Percentiles rank a stretch among this genome's conserved stretches.
phyloP scores from a whole-genome alignment of 1,140 invertebrate species.

The Aphelenchoides besseyi region DNA sequence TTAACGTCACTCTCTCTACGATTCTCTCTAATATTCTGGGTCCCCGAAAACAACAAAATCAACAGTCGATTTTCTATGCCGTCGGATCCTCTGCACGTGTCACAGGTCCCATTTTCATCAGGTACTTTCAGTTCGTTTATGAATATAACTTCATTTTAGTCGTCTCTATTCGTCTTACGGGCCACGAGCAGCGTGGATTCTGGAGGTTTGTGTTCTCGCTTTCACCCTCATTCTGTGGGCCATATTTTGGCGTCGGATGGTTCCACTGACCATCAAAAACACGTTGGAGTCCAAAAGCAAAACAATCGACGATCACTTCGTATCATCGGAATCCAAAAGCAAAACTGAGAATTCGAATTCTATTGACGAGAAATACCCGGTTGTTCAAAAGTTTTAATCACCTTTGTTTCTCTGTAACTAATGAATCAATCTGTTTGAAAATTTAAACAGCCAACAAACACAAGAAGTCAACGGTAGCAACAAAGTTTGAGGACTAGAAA shows the following conservation, averaged over 20 bases:
- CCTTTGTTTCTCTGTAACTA: neutral
- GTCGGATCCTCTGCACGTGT: neutral
- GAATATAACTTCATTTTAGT: neutral
- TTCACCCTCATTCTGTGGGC: neutral
- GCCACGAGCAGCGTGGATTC: slow-evolving; percentile 1
- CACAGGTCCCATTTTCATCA: slow-evolving; percentile 2
- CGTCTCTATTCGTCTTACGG: slow-evolving; percentile 12
- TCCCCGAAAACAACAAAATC: slow-evolving; percentile 29
- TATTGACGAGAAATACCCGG: no score
- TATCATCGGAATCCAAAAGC: no score
- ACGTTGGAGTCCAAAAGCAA: neutral
- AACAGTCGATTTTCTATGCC: slow-evolving; percentile 11
- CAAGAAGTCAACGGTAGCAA: no score
- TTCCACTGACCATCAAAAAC: slow-evolving; percentile 10
- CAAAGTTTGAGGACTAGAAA: no score
- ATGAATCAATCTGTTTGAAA: no score
- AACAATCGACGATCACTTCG: neutral
- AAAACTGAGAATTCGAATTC: no score
- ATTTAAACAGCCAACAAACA: no score
- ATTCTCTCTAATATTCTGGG: slow-evolving; percentile 35
- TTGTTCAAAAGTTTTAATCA: neutral
- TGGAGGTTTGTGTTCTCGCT: neutral
- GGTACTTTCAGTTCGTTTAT: neutral
- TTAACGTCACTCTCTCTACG: slow-evolving; percentile 37
- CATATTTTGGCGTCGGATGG: neutral